A percentile compares a stretch with the other conserved stretches of the same genome.
Evolutionary conservation across 2,888 invertebrate genomes (phyloP).

Genomic region (Sinohyriopsis cumingii): DNA sequence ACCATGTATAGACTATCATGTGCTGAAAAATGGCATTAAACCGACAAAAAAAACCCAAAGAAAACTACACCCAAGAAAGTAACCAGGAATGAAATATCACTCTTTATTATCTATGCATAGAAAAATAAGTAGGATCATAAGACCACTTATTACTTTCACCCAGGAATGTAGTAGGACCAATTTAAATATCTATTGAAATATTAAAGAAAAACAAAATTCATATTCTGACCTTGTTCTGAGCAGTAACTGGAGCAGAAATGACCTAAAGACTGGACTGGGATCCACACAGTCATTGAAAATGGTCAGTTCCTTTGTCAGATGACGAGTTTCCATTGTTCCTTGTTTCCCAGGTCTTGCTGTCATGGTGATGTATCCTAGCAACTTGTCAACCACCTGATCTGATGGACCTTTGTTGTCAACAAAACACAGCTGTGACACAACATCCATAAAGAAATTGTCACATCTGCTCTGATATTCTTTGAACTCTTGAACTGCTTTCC

Average conservation of each 20-base stretch:
- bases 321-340: too few species aligned
- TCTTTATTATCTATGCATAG: too few species aligned
- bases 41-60: too few species aligned
- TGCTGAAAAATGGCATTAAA: too few species aligned
- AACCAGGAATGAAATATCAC: too few species aligned
- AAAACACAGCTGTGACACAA: conserved; percentile 56
- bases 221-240: conserved; percentile 49
- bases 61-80: too few species aligned
- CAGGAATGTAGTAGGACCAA: too few species aligned
- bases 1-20: too few species aligned
- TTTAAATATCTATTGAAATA: too few species aligned
- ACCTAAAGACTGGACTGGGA: conserved; percentile 62
- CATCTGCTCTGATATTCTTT: conserved; percentile 44
- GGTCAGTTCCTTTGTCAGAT: conserved; percentile 47
- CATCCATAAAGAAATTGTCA: conserved; percentile 55
- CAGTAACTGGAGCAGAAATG: conserved; percentile 60
- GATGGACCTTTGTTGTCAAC: conserved; percentile 39
- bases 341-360: conserved; percentile 4
- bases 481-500: conserved; percentile 18
- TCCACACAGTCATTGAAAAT: conserved; percentile 57
- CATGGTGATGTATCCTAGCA: conserved; percentile 44
- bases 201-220: neutral
- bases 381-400: conserved; percentile 39
- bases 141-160: too few species aligned
- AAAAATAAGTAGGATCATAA: too few species aligned